Percentiles rank a stretch among this genome's conserved stretches.
Evolutionary conservation across 2,797 vertebrate species (phyloP).

Genomic region (Pristis pectinata): DNA sequence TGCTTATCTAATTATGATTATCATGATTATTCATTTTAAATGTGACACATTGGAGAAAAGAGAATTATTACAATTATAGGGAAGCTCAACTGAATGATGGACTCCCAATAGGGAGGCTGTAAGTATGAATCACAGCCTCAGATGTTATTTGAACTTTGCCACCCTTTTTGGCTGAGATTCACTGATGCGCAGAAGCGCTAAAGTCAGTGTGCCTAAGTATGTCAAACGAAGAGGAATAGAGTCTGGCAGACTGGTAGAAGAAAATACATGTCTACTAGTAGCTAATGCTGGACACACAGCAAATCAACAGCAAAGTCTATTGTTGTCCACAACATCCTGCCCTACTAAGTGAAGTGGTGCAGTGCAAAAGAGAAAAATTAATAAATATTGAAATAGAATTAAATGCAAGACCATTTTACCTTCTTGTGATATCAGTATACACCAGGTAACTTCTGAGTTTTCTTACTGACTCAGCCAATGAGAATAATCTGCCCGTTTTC

Average conservation of each 20-base stretch:
- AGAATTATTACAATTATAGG: slow-evolving; percentile 33
- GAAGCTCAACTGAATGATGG: slow-evolving; percentile 18
- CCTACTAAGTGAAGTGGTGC: background rate
- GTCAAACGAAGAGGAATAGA: background rate
- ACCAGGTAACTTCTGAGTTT: background rate
- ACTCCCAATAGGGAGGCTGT: background rate
- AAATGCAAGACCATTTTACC: background rate
- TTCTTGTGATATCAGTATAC: background rate
- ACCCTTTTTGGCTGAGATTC: slow-evolving; percentile 8
- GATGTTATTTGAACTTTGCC: slow-evolving; percentile 13
- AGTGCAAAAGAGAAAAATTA: background rate
- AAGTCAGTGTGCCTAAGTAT: background rate
- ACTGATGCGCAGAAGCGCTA: background rate
- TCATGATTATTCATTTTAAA: slow-evolving; percentile 33
- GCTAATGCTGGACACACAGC: background rate
- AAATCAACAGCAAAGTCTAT: background rate
- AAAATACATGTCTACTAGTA: background rate
- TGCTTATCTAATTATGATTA: slow-evolving; percentile 31
- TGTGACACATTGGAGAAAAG: slow-evolving; percentile 16
- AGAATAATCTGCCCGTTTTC: no score
- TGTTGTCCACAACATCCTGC: background rate
- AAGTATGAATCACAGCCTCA: slow-evolving; percentile 20
- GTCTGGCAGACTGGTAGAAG: background rate
- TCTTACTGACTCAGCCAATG: background rate
- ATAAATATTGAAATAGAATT: background rate